Percentiles rank a stretch among this genome's conserved stretches.
Evolutionary conservation across 2,888 invertebrate species (phyloP).

Genomic region (Trilocha varians): DNA sequence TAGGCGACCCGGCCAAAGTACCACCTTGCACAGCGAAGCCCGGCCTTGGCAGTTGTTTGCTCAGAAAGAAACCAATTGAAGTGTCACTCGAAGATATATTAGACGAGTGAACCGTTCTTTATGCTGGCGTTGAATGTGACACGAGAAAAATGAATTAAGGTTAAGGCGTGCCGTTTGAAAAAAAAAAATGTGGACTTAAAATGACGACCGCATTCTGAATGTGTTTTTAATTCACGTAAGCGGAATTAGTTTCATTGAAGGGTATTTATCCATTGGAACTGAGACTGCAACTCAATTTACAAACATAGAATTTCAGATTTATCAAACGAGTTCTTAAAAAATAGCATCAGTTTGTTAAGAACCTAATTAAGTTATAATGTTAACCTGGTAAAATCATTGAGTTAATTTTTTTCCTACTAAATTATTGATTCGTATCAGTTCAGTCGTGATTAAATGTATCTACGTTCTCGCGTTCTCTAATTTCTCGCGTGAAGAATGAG

Average conservation of each 20-base stretch:
- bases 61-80: slow-evolving; percentile 45
- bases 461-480: too few relatives aligned
- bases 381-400: too few relatives aligned
- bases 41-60: slow-evolving; percentile 21
- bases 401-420: too few relatives aligned
- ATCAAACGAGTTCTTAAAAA: too few relatives aligned
- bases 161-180: slow-evolving; percentile 11
- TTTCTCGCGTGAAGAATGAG: too few relatives aligned
- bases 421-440: too few relatives aligned
- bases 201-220: slow-evolving; percentile 17
- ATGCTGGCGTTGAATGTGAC: slow-evolving; percentile 5
- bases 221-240: slow-evolving; percentile 24
- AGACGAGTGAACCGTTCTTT: slow-evolving; percentile 28
- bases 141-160: slow-evolving; percentile 8
- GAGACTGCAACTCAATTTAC: too few relatives aligned
- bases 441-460: too few relatives aligned
- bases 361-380: too few relatives aligned
- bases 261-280: background rate
- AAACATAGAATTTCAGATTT: too few relatives aligned
- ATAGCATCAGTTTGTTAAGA: too few relatives aligned
- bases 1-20: slow-evolving; percentile 47
- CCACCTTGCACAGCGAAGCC: slow-evolving; percentile 25
- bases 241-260: slow-evolving; percentile 21
- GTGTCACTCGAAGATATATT: slow-evolving; percentile 47
- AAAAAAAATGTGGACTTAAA: slow-evolving; percentile 17